phyloP scores from a whole-genome alignment of 2,797 vertebrate species.

The Amblyraja radiata region DNA sequence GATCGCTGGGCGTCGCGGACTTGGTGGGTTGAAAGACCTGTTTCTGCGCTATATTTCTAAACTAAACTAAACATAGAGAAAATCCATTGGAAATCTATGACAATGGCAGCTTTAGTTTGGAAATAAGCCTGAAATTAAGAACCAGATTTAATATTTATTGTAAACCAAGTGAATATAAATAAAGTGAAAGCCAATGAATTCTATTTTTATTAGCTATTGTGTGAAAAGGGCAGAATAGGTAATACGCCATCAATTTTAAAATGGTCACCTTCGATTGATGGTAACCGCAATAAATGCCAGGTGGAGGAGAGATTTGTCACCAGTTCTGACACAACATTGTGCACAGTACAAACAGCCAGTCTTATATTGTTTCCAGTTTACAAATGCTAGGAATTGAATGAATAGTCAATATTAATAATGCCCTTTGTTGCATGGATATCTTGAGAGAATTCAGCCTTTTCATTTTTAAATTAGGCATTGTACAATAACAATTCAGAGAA shows the following conservation, averaged over 20 bases:
- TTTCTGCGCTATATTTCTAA: too few relatives aligned
- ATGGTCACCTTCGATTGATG: not conserved
- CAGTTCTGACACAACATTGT: not conserved
- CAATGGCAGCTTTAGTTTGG: not conserved
- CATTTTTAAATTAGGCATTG: not conserved
- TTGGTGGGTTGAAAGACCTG: too few relatives aligned
- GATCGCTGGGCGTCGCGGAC: too few relatives aligned
- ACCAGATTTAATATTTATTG: not conserved
- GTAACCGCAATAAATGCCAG: not conserved
- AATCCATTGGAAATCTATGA: not conserved
- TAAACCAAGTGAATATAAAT: not conserved
- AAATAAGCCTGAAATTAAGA: not conserved
- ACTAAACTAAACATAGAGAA: too few relatives aligned
- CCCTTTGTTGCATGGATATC: not conserved
- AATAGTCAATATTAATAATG: not conserved
- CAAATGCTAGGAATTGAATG: not conserved
- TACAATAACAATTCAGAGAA: not conserved
- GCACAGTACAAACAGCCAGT: not conserved
- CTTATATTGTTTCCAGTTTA: not conserved
- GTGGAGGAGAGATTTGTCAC: not conserved
- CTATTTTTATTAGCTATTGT: not conserved
- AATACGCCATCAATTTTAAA: not conserved
- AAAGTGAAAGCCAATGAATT: not conserved
- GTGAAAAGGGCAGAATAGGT: not conserved
- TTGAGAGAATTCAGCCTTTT: not conserved